These are phyloP conservation scores for Heteromurus nitidus DNA, from an alignment of 2,888 invertebrate species.

Conservation along the genomic window DNA sequence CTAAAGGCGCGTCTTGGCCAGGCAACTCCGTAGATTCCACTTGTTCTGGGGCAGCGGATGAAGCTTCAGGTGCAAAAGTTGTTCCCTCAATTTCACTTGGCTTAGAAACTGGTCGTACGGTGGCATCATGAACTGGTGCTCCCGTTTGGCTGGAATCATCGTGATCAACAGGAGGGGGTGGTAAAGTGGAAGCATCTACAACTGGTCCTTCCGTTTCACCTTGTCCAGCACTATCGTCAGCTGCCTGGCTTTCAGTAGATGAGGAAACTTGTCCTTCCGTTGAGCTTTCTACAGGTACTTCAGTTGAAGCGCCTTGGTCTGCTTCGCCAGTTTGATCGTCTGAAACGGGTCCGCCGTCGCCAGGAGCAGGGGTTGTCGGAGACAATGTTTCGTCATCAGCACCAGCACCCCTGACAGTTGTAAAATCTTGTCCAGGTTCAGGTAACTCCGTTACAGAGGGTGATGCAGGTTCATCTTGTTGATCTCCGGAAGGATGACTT, in stretches of 20 bases:
- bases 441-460: slow-evolving; percentile 23
- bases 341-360: not conserved
- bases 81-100: no score
- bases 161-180: slow-evolving; percentile 21
- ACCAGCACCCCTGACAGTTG: slow-evolving; percentile 19
- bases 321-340: slow-evolving; percentile 15
- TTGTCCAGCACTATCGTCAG: slow-evolving; percentile 25
- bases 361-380: not conserved
- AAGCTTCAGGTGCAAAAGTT: not conserved
- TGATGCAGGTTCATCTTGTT: slow-evolving; percentile 25
- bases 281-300: slow-evolving; percentile 13
- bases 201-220: slow-evolving; percentile 24
- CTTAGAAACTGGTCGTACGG: not conserved
- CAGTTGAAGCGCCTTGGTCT: slow-evolving; percentile 21
- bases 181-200: slow-evolving; percentile 26
- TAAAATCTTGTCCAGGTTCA: slow-evolving; percentile 4
- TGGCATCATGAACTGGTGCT: not conserved
- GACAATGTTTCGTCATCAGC: slow-evolving; percentile 2
- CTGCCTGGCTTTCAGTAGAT: not conserved
- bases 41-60: not conserved
- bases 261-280: no score
- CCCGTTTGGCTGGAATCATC: not conserved
- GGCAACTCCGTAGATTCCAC: not conserved
- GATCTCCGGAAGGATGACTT: slow-evolving; percentile 18
- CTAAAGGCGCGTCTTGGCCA: not conserved